A percentile compares a stretch with the other conserved stretches of the same genome.
phyloP scores from a whole-genome alignment of 1,140 invertebrate genomes.

The Triops longicaudatus region DNA sequence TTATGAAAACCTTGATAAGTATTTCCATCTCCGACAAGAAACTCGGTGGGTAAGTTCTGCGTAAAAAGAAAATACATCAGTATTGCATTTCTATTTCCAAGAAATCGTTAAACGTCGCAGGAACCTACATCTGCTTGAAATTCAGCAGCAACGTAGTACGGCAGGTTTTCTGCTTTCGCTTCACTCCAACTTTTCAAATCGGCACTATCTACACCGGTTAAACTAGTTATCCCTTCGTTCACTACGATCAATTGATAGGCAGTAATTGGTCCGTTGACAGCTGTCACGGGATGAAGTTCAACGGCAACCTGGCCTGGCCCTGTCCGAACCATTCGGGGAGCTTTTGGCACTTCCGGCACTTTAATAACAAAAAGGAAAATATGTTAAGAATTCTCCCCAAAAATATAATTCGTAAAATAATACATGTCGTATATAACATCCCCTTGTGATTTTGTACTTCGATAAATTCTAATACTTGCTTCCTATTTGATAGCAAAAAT shows the following conservation, averaged over 20 bases:
- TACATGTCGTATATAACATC: too few relatives aligned
- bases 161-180: slow-evolving; percentile 49
- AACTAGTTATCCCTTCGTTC: slow-evolving; percentile 49
- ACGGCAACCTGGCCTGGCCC: slow-evolving; percentile 51
- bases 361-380: slow-evolving; percentile 22
- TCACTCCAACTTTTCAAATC: slow-evolving; percentile 49
- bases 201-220: slow-evolving; percentile 46
- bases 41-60: slow-evolving; percentile 49
- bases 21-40: slow-evolving; percentile 65
- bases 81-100: background rate
- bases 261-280: slow-evolving; percentile 64
- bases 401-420: too few relatives aligned
- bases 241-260: slow-evolving; percentile 62
- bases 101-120: background rate
- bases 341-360: slow-evolving; percentile 54
- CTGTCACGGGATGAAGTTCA: slow-evolving; percentile 49
- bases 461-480: too few relatives aligned
- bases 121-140: slow-evolving; percentile 46
- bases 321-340: slow-evolving; percentile 51
- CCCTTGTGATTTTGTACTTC: too few relatives aligned
- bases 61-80: slow-evolving; percentile 37
- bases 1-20: slow-evolving; percentile 69
- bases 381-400: slow-evolving; percentile 9
- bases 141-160: slow-evolving; percentile 73
- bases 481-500: too few relatives aligned